Percentiles rank a stretch among this genome's conserved stretches.
Evolutionary conservation across 2,888 invertebrate species (phyloP).

Genomic region (Proisotoma minuta): DNA sequence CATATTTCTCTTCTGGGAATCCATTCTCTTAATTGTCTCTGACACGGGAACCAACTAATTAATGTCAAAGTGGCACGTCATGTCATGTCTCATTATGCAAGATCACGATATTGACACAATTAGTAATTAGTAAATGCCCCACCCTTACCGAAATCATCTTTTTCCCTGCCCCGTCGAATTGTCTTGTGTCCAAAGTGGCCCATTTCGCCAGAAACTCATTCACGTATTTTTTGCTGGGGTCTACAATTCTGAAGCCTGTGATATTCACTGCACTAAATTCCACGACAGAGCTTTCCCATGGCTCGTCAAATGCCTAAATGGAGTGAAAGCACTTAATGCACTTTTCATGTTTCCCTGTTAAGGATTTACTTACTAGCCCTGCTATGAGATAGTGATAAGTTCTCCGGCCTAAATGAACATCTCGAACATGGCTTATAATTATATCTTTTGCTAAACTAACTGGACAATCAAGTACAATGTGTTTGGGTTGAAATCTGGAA

Average conservation of each 20-base stretch:
- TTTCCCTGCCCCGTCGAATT: conserved; percentile 65
- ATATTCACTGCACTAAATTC: conserved; percentile 83
- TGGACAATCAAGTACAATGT: conserved; percentile 84
- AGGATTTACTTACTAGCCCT: conserved; percentile 64
- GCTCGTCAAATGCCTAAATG: conserved; percentile 85
- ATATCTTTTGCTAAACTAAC: conserved; percentile 86
- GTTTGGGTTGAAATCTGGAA: conserved; percentile 70
- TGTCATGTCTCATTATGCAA: too few species aligned
- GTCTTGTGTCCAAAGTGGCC: conserved; percentile 65
- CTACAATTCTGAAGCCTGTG: conserved; percentile 93
- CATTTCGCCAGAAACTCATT: conserved; percentile 82
- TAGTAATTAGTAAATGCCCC: neutral
- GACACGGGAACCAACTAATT: too few species aligned
- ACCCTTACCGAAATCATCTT: conserved; percentile 77
- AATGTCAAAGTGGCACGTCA: too few species aligned
- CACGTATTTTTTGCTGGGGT: conserved; percentile 72
- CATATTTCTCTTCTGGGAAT: too few species aligned
- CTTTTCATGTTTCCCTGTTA: neutral
- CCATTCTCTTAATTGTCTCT: too few species aligned
- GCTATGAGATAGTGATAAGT: conserved; percentile 90
- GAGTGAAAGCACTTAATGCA: neutral
- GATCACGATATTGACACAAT: too few species aligned
- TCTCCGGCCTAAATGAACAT: conserved; percentile 77
- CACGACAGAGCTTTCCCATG: conserved; percentile 83
- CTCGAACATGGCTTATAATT: conserved; percentile 81